Conservation (phyloP, 2,888 invertebrate genomes). For the Timandra comae region DNA sequence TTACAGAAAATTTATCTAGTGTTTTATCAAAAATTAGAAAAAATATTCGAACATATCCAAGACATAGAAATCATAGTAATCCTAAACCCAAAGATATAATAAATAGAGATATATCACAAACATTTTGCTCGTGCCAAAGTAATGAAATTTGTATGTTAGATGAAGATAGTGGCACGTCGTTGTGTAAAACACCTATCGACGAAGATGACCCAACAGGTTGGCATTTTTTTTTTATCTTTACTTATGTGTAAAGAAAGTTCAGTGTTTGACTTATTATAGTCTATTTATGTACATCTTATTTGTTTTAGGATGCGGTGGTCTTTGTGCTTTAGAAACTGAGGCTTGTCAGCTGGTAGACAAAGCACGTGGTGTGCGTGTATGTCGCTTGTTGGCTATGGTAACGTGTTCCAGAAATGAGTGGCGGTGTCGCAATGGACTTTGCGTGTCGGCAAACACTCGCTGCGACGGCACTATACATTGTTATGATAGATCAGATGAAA, state of each 20-base stretch:
- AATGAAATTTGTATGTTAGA: conserved; percentile 80
- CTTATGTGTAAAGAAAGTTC: too few relatives aligned
- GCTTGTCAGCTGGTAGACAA: conserved; percentile 79
- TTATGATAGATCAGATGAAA: conserved; percentile 84
- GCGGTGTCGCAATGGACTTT: conserved; percentile 84
- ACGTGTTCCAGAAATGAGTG: conserved; percentile 80
- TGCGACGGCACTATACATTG: conserved; percentile 86
- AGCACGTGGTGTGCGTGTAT: conserved; percentile 68
- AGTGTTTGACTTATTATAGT: too few relatives aligned
- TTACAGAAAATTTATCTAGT: conserved; percentile 34
- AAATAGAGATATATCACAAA: conserved; percentile 56
- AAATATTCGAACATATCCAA: conserved; percentile 64
- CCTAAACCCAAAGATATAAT: conserved; percentile 49
- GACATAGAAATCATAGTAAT: conserved; percentile 37
- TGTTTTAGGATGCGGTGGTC: conserved; percentile 77
- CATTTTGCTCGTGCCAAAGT: conserved; percentile 72
- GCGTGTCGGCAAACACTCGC: conserved; percentile 78
- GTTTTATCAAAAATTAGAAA: conserved; percentile 60
- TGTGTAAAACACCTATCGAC: conserved; percentile 73
- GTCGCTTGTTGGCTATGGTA: conserved; percentile 75
- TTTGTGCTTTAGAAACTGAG: conserved; percentile 79
- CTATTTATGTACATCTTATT: background rate
- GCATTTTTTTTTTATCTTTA: too few relatives aligned
- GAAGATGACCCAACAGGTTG: conserved; percentile 77
- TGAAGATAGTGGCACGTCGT: conserved; percentile 75